Percentiles rank a stretch among this genome's conserved stretches.
phyloP scores from a whole-genome alignment of 1,140 invertebrate genomes.

The Saccostrea echinata region DNA sequence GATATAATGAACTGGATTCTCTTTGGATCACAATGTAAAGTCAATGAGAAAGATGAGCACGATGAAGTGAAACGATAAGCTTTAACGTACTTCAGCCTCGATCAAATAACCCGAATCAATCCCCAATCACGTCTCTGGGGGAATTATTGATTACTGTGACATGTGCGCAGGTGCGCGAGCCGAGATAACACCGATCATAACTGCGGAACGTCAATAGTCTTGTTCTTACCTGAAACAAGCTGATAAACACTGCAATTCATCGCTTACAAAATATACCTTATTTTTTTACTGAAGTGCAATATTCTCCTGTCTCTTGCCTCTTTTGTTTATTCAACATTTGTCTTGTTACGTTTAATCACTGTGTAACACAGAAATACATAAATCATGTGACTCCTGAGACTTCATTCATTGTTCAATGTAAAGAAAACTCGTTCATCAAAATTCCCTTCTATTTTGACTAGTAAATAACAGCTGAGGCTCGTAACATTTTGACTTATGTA shows the following conservation, averaged over 20 bases:
- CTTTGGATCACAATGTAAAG: neutral
- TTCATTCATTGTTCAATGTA: neutral
- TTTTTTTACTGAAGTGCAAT: neutral
- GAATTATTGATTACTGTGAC: neutral
- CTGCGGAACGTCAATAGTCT: neutral
- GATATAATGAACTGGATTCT: neutral
- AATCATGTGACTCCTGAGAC: neutral
- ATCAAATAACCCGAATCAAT: constrained; percentile 29
- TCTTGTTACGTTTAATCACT: neutral
- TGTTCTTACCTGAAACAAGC: neutral
- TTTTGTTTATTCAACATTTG: neutral
- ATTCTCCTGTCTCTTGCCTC: neutral
- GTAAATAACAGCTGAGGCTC: no score
- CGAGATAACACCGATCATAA: neutral
- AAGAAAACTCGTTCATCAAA: no score
- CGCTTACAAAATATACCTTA: neutral
- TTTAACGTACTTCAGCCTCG: neutral
- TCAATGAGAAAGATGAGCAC: neutral
- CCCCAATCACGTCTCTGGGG: constrained; percentile 4
- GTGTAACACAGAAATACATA: neutral
- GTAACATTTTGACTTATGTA: no score
- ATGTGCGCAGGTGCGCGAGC: neutral
- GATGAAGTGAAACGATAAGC: constrained; percentile 21
- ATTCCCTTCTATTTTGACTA: no score
- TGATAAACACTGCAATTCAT: neutral